These are phyloP conservation scores for Corydoras sp. DNA, from an alignment of 2,113 vertebrate species.

Conservation along the genomic window DNA sequence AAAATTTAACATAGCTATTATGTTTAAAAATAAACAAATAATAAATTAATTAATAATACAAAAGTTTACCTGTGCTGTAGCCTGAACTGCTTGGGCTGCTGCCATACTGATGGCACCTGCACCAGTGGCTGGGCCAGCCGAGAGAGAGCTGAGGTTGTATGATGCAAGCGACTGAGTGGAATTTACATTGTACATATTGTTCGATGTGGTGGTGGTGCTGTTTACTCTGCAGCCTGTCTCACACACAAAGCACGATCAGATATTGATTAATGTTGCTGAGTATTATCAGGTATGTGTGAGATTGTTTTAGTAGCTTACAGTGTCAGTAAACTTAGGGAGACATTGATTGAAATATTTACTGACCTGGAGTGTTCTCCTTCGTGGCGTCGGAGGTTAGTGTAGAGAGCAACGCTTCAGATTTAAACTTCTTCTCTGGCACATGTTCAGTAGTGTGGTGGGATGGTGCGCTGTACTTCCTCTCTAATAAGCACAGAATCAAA, in stretches of 20 bases:
- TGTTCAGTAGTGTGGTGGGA: constrained; percentile 90
- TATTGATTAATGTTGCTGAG: no score
- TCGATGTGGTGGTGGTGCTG: constrained; percentile 80
- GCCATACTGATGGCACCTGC: constrained; percentile 98
- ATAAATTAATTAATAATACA: no score
- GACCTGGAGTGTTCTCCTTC: constrained; percentile 94
- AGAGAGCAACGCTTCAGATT: constrained; percentile 96
- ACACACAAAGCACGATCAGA: background rate
- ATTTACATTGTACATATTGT: constrained; percentile 86
- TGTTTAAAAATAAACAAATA: no score
- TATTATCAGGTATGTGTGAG: no score
- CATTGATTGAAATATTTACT: background rate
- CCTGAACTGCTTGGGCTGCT: constrained; percentile 96
- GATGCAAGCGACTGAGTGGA: constrained; percentile 87
- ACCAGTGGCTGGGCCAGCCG: constrained; percentile 76
- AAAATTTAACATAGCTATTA: no score
- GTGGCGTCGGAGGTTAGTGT: constrained; percentile 92
- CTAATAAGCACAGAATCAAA: constrained; percentile 56
- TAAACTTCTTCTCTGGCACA: constrained; percentile 96
- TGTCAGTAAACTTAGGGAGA: no score
- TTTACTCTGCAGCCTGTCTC: constrained; percentile 84
- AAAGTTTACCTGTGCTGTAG: constrained; percentile 84
- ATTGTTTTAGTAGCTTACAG: no score
- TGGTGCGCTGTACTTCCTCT: constrained; percentile 90
- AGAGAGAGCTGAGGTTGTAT: constrained; percentile 88